Conservation (phyloP, 2,113 vertebrate species). For the Varanus salvator region DNA sequence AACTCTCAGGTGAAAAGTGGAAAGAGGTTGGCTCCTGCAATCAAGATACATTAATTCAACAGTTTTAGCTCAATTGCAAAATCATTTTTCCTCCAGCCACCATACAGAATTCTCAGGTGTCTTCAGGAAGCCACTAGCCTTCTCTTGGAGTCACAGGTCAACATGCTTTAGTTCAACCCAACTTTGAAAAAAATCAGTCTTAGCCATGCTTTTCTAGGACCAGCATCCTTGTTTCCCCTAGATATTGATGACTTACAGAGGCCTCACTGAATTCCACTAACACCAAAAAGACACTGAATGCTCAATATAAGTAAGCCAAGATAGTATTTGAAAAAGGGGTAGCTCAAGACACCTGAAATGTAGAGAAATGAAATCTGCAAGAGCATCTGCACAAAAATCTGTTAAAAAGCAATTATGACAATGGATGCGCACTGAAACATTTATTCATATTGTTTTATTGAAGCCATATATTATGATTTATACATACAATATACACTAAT, state of each 20-base stretch:
- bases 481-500: neutral
- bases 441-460: constrained; percentile 22
- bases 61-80: neutral
- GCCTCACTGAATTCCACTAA: constrained; percentile 20
- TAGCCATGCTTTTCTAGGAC: neutral
- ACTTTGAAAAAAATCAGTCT: neutral
- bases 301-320: neutral
- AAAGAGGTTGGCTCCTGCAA: neutral
- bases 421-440: neutral
- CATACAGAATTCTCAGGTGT: constrained; percentile 36
- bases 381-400: neutral
- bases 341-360: neutral
- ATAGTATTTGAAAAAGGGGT: neutral
- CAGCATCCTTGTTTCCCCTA: neutral
- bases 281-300: neutral
- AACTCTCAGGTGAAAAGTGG: neutral
- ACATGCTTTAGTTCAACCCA: neutral
- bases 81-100: constrained; percentile 24
- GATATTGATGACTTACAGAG: constrained; percentile 11
- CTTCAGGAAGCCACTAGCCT: neutral
- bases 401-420: constrained; percentile 18
- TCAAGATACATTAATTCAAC: neutral
- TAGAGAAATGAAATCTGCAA: constrained; percentile 14
- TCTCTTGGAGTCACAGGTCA: neutral
- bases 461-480: neutral